A percentile compares a stretch with the other conserved stretches of the same genome.
Conservation (phyloP, 2,888 invertebrate species). For the Sepioteuthis lessoniana region DNA sequence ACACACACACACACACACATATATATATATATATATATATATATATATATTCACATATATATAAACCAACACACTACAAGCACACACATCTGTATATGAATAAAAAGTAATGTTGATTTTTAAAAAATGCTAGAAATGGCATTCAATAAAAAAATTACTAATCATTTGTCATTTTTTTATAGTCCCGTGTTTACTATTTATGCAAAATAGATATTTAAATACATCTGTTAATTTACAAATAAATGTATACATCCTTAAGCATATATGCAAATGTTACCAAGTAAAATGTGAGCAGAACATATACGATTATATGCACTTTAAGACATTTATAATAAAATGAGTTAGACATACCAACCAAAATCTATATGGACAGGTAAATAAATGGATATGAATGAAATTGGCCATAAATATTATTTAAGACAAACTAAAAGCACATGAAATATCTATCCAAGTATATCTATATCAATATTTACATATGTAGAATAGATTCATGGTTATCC, state of each 20-base stretch:
- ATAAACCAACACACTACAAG: too few species aligned
- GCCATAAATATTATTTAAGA: neutral
- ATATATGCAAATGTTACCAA: neutral
- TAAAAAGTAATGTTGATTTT: too few species aligned
- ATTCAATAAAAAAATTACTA: too few species aligned
- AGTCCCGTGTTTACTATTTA: neutral
- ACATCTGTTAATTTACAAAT: neutral
- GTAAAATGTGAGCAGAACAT: neutral
- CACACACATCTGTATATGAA: too few species aligned
- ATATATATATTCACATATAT: too few species aligned
- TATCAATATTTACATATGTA: neutral
- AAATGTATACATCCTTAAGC: neutral
- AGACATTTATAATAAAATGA: neutral
- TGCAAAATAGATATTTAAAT: too few species aligned
- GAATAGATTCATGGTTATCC: neutral
- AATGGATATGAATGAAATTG: neutral
- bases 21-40: too few species aligned
- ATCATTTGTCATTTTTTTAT: too few species aligned
- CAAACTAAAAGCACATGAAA: neutral
- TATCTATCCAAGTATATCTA: neutral
- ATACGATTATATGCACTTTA: neutral
- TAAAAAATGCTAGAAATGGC: too few species aligned
- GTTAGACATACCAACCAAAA: neutral
- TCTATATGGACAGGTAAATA: neutral
- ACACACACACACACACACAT: too few species aligned